Base-by-base conservation (phyloP, 2,888 invertebrate species). In the Agapostemon virescens region DNA sequence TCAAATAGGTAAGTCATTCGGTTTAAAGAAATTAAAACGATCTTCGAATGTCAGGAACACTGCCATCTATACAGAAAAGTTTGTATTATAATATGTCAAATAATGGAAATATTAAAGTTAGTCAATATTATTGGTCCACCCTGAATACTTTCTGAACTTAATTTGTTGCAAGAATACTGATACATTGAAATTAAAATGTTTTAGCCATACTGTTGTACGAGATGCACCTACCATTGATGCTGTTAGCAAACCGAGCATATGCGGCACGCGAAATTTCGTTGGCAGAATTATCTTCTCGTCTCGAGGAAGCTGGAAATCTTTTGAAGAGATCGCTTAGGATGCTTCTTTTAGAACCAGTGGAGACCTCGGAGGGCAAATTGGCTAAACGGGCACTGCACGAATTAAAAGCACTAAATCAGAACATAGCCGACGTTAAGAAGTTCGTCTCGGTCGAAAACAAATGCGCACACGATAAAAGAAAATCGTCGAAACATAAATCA, bases 151-250 rank as follows among this genome's bases (percentile, higher is more conserved):
- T n/a, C 9, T 45, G n/a, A n/a, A n/a, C n/a, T n/a, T n/a, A n/a
- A n/a, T n/a, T n/a, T n/a, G n/a, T n/a, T 45, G n/a, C 9, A n/a
- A n/a, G n/a, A 1, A 20, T 9, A 2, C 9, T n/a, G 2, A 45
- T 2, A n/a, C 45, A 2, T n/a, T 49, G 2, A n/a, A 49, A 49
- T 15, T 5, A 5, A 13, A 55, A 15, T 30, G 52, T 93, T 94
- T 77, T 91, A 95, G 97, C 96, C 0, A 95, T 97, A 71, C 95
- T 96, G 15, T 89, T 97, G 55, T 97, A 97, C 88, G 97, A 97
- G 91, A 93, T 97, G 85, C 96, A 96, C 89, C 94, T 94, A 23
- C 95, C 96, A 0, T 93, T 94, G 84, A 94, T 95, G 4, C 94
- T 95, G 86, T 90, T 97, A 45, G 94, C 95, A 0, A 95, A 96